Percentiles rank a stretch among this genome's conserved stretches.
phyloP scores from a whole-genome alignment of 2,888 invertebrate genomes.

The Horisme vitalbata region DNA sequence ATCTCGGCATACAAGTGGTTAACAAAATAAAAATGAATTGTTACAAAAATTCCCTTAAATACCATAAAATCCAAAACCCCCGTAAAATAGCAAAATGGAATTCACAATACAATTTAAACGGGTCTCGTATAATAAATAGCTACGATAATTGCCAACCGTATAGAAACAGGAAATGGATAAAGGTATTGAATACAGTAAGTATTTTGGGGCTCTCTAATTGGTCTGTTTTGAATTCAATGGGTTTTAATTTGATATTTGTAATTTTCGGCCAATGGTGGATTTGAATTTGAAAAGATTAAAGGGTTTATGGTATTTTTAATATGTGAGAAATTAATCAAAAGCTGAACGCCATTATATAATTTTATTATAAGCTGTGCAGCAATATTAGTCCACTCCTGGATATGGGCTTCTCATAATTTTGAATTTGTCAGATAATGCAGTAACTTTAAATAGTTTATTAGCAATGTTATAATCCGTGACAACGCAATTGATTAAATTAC shows the following conservation, averaged over 20 bases:
- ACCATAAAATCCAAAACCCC: conserved; percentile 24
- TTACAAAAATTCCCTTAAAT: neutral
- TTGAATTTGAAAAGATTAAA: neutral
- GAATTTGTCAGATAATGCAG: too few relatives aligned
- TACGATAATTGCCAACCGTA: conserved; percentile 52
- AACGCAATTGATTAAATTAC: too few relatives aligned
- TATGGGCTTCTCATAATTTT: too few relatives aligned
- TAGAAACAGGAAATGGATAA: conserved; percentile 31
- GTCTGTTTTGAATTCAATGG: conserved; percentile 8
- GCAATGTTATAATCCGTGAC: too few relatives aligned
- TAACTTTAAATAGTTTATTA: too few relatives aligned
- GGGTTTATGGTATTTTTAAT: neutral
- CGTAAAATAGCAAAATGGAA: conserved; percentile 32
- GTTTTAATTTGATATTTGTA: conserved; percentile 9
- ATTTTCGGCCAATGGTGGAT: neutral
- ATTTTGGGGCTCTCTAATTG: conserved; percentile 15
- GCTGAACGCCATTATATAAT: too few relatives aligned
- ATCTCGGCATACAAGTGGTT: too few relatives aligned
- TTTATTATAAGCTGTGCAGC: too few relatives aligned
- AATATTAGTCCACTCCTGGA: too few relatives aligned
- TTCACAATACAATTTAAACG: conserved; percentile 32
- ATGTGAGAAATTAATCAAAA: too few relatives aligned
- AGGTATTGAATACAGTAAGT: conserved; percentile 14
- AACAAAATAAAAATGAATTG: neutral
- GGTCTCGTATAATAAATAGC: conserved; percentile 45